Base-by-base conservation (phyloP, 2,888 invertebrate genomes). In the Ennomos erosarius region DNA sequence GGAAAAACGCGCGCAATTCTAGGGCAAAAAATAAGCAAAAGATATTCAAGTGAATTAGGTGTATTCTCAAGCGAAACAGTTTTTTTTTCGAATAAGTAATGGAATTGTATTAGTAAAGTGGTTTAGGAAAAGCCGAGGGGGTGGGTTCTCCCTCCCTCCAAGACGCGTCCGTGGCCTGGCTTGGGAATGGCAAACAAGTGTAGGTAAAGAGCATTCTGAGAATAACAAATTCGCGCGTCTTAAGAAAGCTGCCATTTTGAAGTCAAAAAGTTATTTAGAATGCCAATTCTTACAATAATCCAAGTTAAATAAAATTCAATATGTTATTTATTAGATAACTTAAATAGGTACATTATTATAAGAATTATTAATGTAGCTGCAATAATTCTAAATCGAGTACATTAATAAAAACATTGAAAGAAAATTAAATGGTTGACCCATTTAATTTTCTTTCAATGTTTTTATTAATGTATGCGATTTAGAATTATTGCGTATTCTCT, bases 401-500 rank as follows among this genome's bases (percentile, higher is more conserved):
- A n/a, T n/a, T n/a, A n/a, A n/a, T n/a, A n/a, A n/a, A n/a, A n/a
- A n/a, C n/a, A n/a, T n/a, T n/a, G n/a, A n/a, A n/a, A n/a, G n/a
- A n/a, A n/a, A n/a, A n/a, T n/a, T n/a, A n/a, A n/a, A n/a, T n/a
- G n/a, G n/a, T n/a, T n/a, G n/a, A n/a, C n/a, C n/a, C n/a, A n/a
- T n/a, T n/a, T n/a, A n/a, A n/a, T n/a, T n/a, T n/a, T n/a, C n/a
- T n/a, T n/a, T n/a, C n/a, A n/a, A n/a, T n/a, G n/a, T n/a, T n/a
- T n/a, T n/a, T n/a, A n/a, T n/a, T n/a, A n/a, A n/a, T n/a, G n/a
- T n/a, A n/a, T n/a, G n/a, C n/a, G n/a, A n/a, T n/a, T n/a, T n/a
- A n/a, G n/a, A n/a, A n/a, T n/a, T n/a, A n/a, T n/a, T 72, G 75
- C 66, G 66, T 75, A 70, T 74, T 78, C 72, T 78, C 80, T 78